Evolutionary conservation across 2,113 vertebrate genomes (phyloP).

Genomic region (Talpa occidentalis): DNA sequence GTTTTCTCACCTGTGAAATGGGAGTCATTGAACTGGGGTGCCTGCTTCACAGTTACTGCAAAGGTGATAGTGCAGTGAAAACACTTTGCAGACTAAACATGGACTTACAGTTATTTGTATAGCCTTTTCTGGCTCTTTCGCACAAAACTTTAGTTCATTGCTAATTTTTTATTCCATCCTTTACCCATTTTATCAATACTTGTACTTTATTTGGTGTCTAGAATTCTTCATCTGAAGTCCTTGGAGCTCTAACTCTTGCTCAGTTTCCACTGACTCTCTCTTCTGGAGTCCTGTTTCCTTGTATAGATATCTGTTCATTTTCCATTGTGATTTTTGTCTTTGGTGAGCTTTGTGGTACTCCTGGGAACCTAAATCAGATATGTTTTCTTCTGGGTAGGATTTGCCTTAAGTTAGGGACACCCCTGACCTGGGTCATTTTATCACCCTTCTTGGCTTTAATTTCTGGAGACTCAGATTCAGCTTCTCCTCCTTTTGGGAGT

Average conservation of each 20-base stretch:
- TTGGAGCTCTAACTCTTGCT: background rate
- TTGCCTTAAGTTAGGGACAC: background rate
- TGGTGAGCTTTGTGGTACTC: background rate
- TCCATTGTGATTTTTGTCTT: background rate
- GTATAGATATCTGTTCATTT: background rate
- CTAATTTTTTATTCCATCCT: background rate
- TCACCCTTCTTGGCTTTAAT: background rate
- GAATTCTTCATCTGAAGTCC: background rate
- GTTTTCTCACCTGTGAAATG: slow-evolving; percentile 10
- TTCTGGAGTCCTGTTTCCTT: background rate
- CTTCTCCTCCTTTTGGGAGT: background rate
- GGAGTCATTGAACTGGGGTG: background rate
- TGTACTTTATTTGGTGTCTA: background rate
- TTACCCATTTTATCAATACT: background rate
- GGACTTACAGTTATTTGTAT: background rate
- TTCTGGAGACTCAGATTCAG: background rate
- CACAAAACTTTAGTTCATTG: background rate
- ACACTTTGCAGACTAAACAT: background rate
- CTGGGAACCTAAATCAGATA: background rate
- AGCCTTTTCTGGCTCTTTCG: background rate
- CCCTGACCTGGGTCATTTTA: background rate
- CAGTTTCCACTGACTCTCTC: background rate
- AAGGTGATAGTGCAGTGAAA: background rate
- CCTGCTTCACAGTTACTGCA: background rate
- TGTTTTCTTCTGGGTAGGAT: background rate